Percentiles rank a stretch among this genome's conserved stretches.
These are phyloP conservation scores for Malacoctenus gilli DNA, from an alignment of 2,797 vertebrate genomes.

Conservation along the genomic window DNA sequence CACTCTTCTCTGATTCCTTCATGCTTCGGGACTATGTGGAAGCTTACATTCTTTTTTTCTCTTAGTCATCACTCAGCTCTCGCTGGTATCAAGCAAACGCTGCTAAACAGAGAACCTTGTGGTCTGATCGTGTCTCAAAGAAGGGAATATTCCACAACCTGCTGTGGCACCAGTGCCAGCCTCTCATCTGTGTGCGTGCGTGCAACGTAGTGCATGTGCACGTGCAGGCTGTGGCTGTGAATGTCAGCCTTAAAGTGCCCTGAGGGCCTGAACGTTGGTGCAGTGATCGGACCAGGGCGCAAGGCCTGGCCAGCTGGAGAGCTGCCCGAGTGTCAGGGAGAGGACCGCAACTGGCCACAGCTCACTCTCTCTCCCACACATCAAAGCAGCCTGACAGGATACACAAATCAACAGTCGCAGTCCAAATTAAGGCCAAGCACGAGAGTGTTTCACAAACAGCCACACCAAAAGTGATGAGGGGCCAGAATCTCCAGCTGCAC, in stretches of 20 bases:
- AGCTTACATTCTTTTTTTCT: too few species aligned
- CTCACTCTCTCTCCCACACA: conserved; percentile 58
- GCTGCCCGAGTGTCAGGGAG: too few species aligned
- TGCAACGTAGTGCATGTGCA: too few species aligned
- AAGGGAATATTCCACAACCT: too few species aligned
- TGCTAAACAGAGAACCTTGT: too few species aligned
- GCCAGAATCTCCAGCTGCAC: conserved; percentile 5
- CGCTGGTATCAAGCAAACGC: too few species aligned
- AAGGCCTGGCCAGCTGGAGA: conserved; percentile 32
- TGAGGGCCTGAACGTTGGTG: conserved; percentile 34
- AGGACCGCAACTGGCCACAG: conserved; percentile 40
- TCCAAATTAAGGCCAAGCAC: conserved; percentile 57
- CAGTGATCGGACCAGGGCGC: conserved; percentile 11
- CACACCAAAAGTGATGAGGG: conserved; percentile 60
- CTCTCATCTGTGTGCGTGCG: too few species aligned
- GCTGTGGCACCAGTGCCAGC: too few species aligned
- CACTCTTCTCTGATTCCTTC: too few species aligned
- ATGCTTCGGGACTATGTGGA: too few species aligned
- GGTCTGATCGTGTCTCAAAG: too few species aligned
- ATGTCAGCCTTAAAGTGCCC: conserved; percentile 37
- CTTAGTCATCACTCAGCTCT: too few species aligned
- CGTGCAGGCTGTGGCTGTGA: conserved; percentile 54
- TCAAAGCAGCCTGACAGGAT: conserved; percentile 71
- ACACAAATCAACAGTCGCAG: conserved; percentile 71
- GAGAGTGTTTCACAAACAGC: conserved; percentile 62